A percentile compares a stretch with the other conserved stretches of the same genome.
These are phyloP conservation scores for Ernsta delagoae DNA, from an alignment of 2,888 invertebrate species.

Conservation along the genomic window DNA sequence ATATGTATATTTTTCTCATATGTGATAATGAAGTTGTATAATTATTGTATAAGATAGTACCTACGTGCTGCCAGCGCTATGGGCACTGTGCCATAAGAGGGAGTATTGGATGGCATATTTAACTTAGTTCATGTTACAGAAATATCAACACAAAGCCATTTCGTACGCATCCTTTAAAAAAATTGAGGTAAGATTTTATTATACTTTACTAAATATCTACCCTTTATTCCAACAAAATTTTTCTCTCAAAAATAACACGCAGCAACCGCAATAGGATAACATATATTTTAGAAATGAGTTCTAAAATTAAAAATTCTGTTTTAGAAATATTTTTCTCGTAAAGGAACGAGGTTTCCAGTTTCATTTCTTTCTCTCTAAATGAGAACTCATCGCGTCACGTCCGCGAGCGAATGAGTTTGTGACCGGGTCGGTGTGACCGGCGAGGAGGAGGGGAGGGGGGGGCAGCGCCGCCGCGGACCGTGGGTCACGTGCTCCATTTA, in stretches of 20 bases:
- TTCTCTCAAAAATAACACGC: constrained; percentile 3
- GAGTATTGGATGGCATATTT: too few species aligned
- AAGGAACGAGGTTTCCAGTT: constrained; percentile 42
- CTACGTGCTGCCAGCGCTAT: too few species aligned
- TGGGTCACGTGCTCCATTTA: constrained; percentile 21
- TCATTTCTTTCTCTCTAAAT: constrained; percentile 52
- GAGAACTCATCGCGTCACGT: constrained; percentile 49
- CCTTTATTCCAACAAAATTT: constrained; percentile 10
- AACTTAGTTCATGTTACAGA: too few species aligned
- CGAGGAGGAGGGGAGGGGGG: too few species aligned
- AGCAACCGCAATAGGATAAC: constrained; percentile 26
- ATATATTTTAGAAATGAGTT: constrained; percentile 29
- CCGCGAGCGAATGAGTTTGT: constrained; percentile 40
- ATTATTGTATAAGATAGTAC: too few species aligned
- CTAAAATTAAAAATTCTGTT: constrained; percentile 33
- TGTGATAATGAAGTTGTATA: too few species aligned
- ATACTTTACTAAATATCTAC: too few species aligned
- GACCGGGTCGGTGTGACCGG: background rate
- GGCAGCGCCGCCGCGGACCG: too few species aligned
- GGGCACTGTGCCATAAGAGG: too few species aligned
- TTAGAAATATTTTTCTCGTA: constrained; percentile 23
- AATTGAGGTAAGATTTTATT: too few species aligned
- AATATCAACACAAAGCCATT: background rate
- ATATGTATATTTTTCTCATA: too few species aligned
- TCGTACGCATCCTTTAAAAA: background rate